These are phyloP conservation scores for Bothrops jararaca DNA, from an alignment of 2,113 vertebrate genomes.

Conservation along the genomic window DNA sequence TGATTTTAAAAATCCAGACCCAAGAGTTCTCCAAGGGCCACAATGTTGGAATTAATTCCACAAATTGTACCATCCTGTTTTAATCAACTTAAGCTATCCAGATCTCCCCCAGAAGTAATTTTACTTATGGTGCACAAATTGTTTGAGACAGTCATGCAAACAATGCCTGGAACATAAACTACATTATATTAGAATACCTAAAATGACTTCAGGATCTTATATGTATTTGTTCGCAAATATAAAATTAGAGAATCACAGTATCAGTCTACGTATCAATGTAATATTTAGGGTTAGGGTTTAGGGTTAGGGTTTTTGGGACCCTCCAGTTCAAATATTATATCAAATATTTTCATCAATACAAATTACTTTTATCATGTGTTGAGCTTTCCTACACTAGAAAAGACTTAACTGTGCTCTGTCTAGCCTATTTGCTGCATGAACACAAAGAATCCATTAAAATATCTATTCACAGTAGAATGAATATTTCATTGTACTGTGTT, in stretches of 20 bases:
- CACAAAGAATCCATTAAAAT: slow-evolving; percentile 5
- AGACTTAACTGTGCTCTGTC: not conserved
- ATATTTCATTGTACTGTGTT: not conserved
- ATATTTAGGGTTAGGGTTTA: not conserved
- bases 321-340: not conserved
- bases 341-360: not conserved
- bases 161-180: not conserved
- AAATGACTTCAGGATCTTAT: not conserved
- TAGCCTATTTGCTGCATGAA: not conserved
- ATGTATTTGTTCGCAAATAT: not conserved
- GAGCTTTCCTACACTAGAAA: not conserved
- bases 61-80: not conserved
- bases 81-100: not conserved
- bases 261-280: not conserved
- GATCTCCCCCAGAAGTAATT: not conserved
- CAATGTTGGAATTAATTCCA: not conserved
- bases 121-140: not conserved
- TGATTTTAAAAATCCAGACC: not conserved
- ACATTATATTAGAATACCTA: not conserved
- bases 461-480: not conserved
- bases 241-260: not conserved
- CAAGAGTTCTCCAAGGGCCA: not conserved
- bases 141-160: not conserved
- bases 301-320: not conserved
- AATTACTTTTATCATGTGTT: not conserved